These are phyloP conservation scores for Pammene aurita DNA, from an alignment of 2,888 invertebrate genomes.

Conservation along the genomic window DNA sequence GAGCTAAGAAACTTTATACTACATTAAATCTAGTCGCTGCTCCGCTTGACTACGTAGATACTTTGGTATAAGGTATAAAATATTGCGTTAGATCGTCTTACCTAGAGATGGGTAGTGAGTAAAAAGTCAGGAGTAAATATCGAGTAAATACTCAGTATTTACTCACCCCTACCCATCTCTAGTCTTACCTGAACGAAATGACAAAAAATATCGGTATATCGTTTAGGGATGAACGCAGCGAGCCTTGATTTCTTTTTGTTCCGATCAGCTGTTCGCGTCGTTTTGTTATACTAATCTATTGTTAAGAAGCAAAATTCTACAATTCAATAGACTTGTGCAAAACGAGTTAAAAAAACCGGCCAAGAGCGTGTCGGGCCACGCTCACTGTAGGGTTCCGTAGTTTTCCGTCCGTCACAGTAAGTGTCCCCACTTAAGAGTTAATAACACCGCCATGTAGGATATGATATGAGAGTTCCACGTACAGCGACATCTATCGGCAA, in stretches of 20 bases:
- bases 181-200: not conserved
- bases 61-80: too few relatives aligned
- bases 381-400: too few relatives aligned
- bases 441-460: too few relatives aligned
- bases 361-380: too few relatives aligned
- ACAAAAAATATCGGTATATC: not conserved
- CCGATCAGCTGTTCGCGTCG: slow-evolving; percentile 51
- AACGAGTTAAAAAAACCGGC: not conserved
- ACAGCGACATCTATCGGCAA: too few relatives aligned
- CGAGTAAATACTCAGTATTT: too few relatives aligned
- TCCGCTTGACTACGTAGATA: not conserved
- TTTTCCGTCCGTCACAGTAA: too few relatives aligned
- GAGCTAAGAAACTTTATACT: slow-evolving; percentile 24
- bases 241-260: slow-evolving; percentile 18
- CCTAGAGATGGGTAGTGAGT: too few relatives aligned
- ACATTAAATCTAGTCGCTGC: not conserved
- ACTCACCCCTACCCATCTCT: too few relatives aligned
- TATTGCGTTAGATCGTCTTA: not conserved
- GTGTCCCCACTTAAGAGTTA: too few relatives aligned
- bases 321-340: slow-evolving; percentile 47
- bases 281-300: slow-evolving; percentile 46
- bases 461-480: too few relatives aligned
- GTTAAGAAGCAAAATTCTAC: slow-evolving; percentile 21
- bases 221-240: not conserved
- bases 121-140: too few relatives aligned